phyloP scores from a whole-genome alignment of 2,888 invertebrate genomes.

The Zaprionus lineosus region DNA sequence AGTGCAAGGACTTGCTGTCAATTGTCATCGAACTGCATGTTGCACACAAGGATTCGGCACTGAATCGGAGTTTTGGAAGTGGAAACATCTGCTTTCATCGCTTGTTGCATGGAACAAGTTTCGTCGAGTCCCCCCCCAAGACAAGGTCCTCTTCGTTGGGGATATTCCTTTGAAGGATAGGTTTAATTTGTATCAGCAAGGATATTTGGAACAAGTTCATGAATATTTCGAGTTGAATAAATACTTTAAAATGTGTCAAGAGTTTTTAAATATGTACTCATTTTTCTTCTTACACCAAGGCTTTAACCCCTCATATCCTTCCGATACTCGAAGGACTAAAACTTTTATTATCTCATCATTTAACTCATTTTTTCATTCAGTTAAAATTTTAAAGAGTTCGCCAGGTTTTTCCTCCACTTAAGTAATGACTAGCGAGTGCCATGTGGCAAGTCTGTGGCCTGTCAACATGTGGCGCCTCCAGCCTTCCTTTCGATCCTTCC shows the following conservation, averaged over 20 bases:
- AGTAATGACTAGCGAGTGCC: conserved; percentile 13
- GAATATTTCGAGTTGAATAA: no score
- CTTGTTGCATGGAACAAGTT: conserved; percentile 12
- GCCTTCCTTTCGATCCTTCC: background rate
- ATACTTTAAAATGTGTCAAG: no score
- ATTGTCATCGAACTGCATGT: conserved; percentile 30
- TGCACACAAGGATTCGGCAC: conserved; percentile 5
- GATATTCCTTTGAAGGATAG: no score
- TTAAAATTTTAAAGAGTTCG: background rate
- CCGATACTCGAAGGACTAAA: no score
- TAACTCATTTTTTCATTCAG: no score
- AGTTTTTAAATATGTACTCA: no score
- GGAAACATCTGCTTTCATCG: conserved; percentile 29
- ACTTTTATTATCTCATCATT: background rate
- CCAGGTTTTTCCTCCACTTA: background rate
- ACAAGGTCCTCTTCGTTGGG: no score
- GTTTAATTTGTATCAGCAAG: no score
- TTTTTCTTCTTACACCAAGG: no score
- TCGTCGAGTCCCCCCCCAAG: no score
- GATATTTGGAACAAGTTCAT: no score
- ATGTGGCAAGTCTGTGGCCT: conserved; percentile 32
- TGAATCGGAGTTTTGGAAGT: background rate
- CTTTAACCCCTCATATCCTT: no score
- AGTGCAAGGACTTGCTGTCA: conserved; percentile 28
- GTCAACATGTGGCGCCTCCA: conserved; percentile 42